Percentiles rank a stretch among this genome's conserved stretches.
phyloP scores from a whole-genome alignment of 1,140 invertebrate species.

The Mamestra configurata region DNA sequence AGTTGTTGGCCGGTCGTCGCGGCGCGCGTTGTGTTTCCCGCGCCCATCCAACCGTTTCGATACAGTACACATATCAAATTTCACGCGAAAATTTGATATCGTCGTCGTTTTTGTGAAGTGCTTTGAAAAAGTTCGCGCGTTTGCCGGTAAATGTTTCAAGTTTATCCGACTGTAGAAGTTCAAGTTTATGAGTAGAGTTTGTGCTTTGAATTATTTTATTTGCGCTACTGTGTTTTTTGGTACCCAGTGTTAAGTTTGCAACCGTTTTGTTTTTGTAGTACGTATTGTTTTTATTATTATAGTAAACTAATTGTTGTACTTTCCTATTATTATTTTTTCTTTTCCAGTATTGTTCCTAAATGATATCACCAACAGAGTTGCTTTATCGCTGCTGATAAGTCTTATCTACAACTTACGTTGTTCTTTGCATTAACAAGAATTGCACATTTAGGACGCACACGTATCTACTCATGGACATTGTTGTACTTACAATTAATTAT shows the following conservation, averaged over 20 bases:
- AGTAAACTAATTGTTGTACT: constrained; percentile 53
- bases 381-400: constrained; percentile 83
- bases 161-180: constrained; percentile 66
- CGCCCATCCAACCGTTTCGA: constrained; percentile 55
- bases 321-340: constrained; percentile 54
- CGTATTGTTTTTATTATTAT: constrained; percentile 67
- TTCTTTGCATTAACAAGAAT: constrained; percentile 59
- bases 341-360: constrained; percentile 65
- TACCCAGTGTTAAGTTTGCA: constrained; percentile 72
- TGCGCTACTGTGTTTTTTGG: constrained; percentile 74
- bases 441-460: constrained; percentile 55
- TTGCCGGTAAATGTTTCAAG: constrained; percentile 77
- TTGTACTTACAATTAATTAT: not conserved
- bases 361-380: constrained; percentile 84
- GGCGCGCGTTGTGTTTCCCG: constrained; percentile 62
- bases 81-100: constrained; percentile 86
- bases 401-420: constrained; percentile 74
- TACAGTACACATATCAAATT: constrained; percentile 85
- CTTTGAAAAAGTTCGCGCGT: constrained; percentile 75
- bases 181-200: constrained; percentile 66
- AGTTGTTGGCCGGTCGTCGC: constrained; percentile 76
- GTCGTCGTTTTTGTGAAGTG: constrained; percentile 80
- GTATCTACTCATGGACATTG: not conserved
- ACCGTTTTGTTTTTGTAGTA: constrained; percentile 75
- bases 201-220: constrained; percentile 74